Percentiles rank a stretch among this genome's conserved stretches.
Evolutionary conservation across 2,888 invertebrate genomes (phyloP).

Genomic region (Serripes groenlandicus): DNA sequence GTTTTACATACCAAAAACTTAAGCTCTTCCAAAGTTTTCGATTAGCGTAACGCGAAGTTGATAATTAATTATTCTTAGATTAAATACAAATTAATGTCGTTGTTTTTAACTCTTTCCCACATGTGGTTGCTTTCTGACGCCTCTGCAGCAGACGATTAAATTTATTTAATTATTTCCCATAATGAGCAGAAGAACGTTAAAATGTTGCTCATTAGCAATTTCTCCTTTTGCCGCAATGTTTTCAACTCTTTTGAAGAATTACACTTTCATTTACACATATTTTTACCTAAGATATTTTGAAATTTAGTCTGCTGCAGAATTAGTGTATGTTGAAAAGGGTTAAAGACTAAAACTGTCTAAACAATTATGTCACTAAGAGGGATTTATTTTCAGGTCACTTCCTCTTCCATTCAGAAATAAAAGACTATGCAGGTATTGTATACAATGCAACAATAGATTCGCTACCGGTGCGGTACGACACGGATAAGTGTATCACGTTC

Average conservation of each 20-base stretch:
- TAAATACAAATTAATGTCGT: not conserved
- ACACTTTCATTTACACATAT: not conserved
- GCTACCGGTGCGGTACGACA: not conserved
- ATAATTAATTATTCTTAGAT: no score
- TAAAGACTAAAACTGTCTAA: not conserved
- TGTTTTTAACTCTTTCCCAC: not conserved
- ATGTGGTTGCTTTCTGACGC: not conserved
- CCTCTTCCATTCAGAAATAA: not conserved
- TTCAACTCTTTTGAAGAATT: not conserved
- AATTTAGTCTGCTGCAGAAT: not conserved
- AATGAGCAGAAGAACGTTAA: not conserved
- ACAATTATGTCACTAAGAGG: not conserved
- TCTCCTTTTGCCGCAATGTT: not conserved
- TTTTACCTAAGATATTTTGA: no score
- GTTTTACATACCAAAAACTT: no score
- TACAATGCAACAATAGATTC: not conserved
- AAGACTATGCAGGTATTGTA: not conserved
- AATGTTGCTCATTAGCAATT: not conserved
- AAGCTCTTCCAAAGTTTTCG: no score
- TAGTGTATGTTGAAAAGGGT: no score
- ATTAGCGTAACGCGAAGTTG: no score
- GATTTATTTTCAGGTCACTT: slow-evolving; percentile 13
- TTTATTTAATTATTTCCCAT: no score
- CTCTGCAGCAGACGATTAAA: not conserved
- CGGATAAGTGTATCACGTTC: slow-evolving; percentile 47